Base-by-base conservation (phyloP, 2,888 invertebrate species). In the Orthonychiurus folsomi region DNA sequence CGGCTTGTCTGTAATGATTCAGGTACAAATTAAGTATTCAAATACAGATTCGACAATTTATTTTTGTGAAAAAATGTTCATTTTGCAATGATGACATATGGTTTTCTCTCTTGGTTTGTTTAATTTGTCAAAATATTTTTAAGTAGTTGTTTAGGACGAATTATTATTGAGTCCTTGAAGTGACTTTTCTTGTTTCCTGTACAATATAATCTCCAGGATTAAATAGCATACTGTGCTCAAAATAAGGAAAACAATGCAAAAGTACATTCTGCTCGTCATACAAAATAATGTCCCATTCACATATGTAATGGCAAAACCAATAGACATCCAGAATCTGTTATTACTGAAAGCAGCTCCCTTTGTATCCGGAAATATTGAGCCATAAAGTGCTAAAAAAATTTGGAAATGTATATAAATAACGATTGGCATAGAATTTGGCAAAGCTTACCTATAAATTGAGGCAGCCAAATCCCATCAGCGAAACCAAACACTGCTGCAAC, bases 401-500 rank as follows among this genome's bases (percentile, higher is more conserved):
- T n/a, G n/a, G n/a, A n/a, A n/a, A n/a, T n/a, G n/a, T n/a, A n/a
- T n/a, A n/a, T n/a, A n/a, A n/a, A n/a, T n/a, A 59, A 25, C 3
- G 3, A 65, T 65, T 69, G 60, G 61, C 61, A 26, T 56, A 37
- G 15, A 37, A 37, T 37, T 9, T 37, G n/a, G n/a, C n/a, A n/a
- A n/a, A n/a, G n/a, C 37, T 5, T 37, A 37, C 37, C 37, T 9
- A 15, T 37, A 50, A 48, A 61, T 59, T 94, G 93, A 1, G 94
- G 94, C 77, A 93, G 93, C 92, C 94, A 94, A 0, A 94, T 90
- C 21, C 93, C 93, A 75, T 94, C 94, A 1, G 92, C 91, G 64
- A 93, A 88, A 9, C 94, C 94, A 93, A 93, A 94, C 1, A 93
- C 79, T 0, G 89, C 92, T 1, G 93, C 88, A 69, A 93, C 86